A percentile compares a stretch with the other conserved stretches of the same genome.
Evolutionary conservation across 2,797 vertebrate genomes (phyloP).

Genomic region (Sebastolobus altivelis): DNA sequence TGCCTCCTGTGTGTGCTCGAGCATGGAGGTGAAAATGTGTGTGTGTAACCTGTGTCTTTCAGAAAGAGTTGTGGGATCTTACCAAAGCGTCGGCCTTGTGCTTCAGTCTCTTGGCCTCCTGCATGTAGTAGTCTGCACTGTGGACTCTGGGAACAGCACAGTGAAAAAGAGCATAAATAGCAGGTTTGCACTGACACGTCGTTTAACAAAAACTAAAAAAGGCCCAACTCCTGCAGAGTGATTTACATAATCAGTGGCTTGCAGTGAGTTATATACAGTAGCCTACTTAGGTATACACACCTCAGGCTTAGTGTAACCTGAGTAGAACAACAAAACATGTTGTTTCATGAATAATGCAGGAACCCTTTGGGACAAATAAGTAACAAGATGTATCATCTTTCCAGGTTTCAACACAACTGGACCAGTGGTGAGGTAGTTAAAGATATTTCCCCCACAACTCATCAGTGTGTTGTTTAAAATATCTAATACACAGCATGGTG

Average conservation of each 20-base stretch:
- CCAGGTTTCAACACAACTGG: slow-evolving; percentile 29
- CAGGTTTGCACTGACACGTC: slow-evolving; percentile 21
- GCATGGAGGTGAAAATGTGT: slow-evolving; percentile 1
- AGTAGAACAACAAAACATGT: slow-evolving; percentile 62
- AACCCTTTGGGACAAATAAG: slow-evolving; percentile 54
- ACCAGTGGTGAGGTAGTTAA: slow-evolving; percentile 18
- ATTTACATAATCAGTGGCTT: slow-evolving; percentile 62
- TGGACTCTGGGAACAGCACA: slow-evolving; percentile 86
- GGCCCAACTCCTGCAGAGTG: slow-evolving; percentile 12
- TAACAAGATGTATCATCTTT: slow-evolving; percentile 50
- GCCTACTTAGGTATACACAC: slow-evolving; percentile 59
- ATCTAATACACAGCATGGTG: not conserved
- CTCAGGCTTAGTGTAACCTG: slow-evolving; percentile 67
- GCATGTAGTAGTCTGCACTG: slow-evolving; percentile 97
- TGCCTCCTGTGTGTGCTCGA: not conserved
- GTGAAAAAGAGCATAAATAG: slow-evolving; percentile 31
- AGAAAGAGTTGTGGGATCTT: slow-evolving; percentile 57
- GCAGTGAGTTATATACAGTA: slow-evolving; percentile 34
- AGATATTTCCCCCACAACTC: not conserved
- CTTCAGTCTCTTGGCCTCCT: slow-evolving; percentile 97
- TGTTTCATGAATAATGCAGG: slow-evolving; percentile 68
- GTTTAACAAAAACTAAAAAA: slow-evolving; percentile 31
- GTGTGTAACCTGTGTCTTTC: slow-evolving; percentile 2
- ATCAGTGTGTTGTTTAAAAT: not conserved
- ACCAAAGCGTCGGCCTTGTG: slow-evolving; percentile 98